These are phyloP conservation scores for Melieria omissa DNA, from an alignment of 2,888 invertebrate genomes.

Conservation along the genomic window DNA sequence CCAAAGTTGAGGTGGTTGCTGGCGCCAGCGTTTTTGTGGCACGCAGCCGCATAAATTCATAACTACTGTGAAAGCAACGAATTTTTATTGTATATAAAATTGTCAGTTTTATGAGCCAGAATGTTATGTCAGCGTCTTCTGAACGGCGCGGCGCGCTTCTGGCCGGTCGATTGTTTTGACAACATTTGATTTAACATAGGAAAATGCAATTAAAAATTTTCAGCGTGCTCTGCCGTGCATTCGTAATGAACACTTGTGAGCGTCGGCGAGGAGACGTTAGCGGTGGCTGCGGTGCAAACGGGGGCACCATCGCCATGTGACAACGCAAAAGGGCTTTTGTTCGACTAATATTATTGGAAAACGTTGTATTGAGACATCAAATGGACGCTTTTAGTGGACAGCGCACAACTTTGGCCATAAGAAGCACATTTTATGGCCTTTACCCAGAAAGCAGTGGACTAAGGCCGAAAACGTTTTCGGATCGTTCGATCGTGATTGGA, in stretches of 20 bases:
- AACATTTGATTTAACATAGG: slow-evolving; percentile 34
- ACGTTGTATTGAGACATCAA: too few relatives aligned
- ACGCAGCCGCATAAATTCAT: slow-evolving; percentile 47
- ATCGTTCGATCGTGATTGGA: too few relatives aligned
- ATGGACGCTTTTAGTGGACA: too few relatives aligned
- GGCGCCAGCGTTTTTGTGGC: slow-evolving; percentile 48
- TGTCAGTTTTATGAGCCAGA: slow-evolving; percentile 48
- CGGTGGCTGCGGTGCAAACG: not conserved
- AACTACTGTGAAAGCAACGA: slow-evolving; percentile 44
- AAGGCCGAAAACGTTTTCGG: too few relatives aligned
- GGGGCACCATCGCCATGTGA: not conserved
- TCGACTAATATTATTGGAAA: too few relatives aligned
- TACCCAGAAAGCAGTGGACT: too few relatives aligned
- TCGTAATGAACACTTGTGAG: not conserved
- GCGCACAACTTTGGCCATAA: too few relatives aligned
- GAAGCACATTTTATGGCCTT: too few relatives aligned
- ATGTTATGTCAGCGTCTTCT: slow-evolving; percentile 41
- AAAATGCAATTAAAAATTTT: slow-evolving; percentile 31
- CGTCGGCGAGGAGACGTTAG: not conserved
- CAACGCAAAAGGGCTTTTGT: too few relatives aligned
- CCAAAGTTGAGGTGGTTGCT: slow-evolving; percentile 29
- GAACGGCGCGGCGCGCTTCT: not conserved
- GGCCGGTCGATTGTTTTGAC: slow-evolving; percentile 23
- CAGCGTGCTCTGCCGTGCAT: slow-evolving; percentile 5
- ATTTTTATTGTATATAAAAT: slow-evolving; percentile 39